Conservation (phyloP, 2,113 vertebrate species). For the Centrocercus urophasianus region DNA sequence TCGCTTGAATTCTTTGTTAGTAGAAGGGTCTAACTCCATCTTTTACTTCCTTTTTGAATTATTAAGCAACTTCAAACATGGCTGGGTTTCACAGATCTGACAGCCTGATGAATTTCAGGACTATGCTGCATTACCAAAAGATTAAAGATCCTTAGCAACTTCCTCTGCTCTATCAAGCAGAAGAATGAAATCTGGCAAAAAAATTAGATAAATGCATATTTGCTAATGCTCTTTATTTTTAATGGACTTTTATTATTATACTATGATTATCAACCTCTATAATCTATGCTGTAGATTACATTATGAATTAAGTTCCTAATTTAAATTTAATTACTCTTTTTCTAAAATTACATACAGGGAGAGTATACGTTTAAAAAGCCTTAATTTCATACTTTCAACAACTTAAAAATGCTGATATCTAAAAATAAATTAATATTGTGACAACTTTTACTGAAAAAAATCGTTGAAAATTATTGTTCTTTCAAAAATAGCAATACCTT, state of each 20-base stretch:
- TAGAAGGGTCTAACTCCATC: background rate
- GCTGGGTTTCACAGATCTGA: conserved; percentile 48
- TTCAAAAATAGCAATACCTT: background rate
- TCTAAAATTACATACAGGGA: background rate
- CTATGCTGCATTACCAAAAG: conserved; percentile 47
- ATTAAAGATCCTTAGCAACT: conserved; percentile 61
- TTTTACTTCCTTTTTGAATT: conserved; percentile 58
- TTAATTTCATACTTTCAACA: background rate
- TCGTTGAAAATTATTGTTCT: background rate
- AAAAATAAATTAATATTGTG: background rate
- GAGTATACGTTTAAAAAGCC: background rate
- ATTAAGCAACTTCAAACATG: conserved; percentile 66
- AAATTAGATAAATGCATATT: background rate
- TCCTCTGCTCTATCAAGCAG: conserved; percentile 52
- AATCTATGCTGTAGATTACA: background rate
- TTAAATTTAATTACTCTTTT: background rate
- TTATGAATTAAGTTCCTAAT: background rate
- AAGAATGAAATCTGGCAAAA: conserved; percentile 27
- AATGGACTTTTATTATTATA: background rate
- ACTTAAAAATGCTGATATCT: background rate
- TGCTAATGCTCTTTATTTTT: background rate
- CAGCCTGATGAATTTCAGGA: conserved; percentile 20
- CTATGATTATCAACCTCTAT: background rate
- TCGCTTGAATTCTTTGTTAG: background rate
- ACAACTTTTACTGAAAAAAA: background rate